Evolutionary conservation across 2,888 invertebrate genomes (phyloP), one percentile per base, ranked within the genome.

Genomic region (Tiliacea citrago): DNA sequence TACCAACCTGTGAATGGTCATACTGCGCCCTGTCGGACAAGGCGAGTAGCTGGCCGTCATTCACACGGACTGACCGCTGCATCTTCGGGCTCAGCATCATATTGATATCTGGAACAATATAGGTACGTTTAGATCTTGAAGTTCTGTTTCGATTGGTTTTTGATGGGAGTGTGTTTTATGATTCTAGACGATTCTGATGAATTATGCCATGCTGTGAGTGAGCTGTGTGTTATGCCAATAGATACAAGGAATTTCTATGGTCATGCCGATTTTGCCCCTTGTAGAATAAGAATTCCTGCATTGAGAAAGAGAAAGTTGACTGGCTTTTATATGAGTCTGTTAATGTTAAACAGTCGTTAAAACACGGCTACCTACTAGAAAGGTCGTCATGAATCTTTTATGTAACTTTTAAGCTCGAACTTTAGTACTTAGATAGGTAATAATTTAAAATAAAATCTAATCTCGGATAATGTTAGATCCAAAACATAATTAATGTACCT

Each of bases 1-100:
- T 66, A 81, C 79, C 3, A 68, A 96, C 97, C 95, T 97, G 96
- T n/a, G 98, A 97, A 92, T 98, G 98, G 92, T 99, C 99, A 91
- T 98, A 97, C 90, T 98, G 97, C n/a, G 99, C 99, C 84, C 98
- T 97, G 88, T 98, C 98, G 0, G 99, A 98, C 83, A 99, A 97
- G 95, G 98, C 98, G 79, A 98, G 95, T 79, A 99, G 97, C 94
- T 99, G 99, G 55, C 97, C 97, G 90, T 99, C 99, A 94, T 98
- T 98, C 85, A 99, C 98, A 77, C 98, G 97, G 82, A 99, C 97
- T 73, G 98, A 97, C 85, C 98, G 97, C 96, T 98, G 98, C 97
- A 98, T 98, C 95, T 98, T 98, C 45, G 98, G 98, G 91, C 98
- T 98, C 90, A 98, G 95, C 98, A 98, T 98, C 82, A 79, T 83